A percentile compares a stretch with the other conserved stretches of the same genome.
Evolutionary conservation across 2,888 invertebrate genomes (phyloP).

Genomic region (Drosophila buzzatii): DNA sequence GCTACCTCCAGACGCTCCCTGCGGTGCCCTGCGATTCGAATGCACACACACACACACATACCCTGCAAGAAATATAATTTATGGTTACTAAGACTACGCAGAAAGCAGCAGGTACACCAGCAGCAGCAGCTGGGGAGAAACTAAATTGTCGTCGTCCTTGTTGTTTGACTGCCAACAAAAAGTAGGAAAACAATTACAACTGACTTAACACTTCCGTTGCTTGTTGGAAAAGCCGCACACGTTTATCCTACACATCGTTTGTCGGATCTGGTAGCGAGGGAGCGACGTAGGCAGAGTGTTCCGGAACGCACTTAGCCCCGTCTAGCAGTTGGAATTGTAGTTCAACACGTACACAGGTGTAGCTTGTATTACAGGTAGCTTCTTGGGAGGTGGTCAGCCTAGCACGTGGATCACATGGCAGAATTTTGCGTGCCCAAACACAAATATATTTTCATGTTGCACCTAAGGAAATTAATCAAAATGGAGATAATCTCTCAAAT

Average conservation of each 20-base stretch:
- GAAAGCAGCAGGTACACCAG: slow-evolving; percentile 11
- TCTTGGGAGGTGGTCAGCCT: slow-evolving; percentile 11
- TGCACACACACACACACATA: slow-evolving; percentile 19
- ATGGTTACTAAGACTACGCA: slow-evolving; percentile 64
- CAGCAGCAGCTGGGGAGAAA: slow-evolving; percentile 33
- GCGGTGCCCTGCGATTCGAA: neutral
- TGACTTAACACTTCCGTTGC: slow-evolving; percentile 81
- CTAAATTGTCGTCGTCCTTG: slow-evolving; percentile 69
- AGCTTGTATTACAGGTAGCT: slow-evolving; percentile 12
- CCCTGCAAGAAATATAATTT: slow-evolving; percentile 66
- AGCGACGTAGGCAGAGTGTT: slow-evolving; percentile 1
- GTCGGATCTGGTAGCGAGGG: neutral
- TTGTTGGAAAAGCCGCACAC: slow-evolving; percentile 73
- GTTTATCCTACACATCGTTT: slow-evolving; percentile 45
- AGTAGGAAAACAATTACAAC: slow-evolving; percentile 77
- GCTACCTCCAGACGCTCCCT: slow-evolving; percentile 13
- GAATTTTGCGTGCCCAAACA: too few relatives aligned
- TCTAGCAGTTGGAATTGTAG: slow-evolving; percentile 71
- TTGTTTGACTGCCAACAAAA: slow-evolving; percentile 47
- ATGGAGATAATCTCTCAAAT: neutral
- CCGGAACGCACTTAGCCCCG: slow-evolving; percentile 60
- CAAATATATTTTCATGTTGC: too few relatives aligned
- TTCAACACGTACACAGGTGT: slow-evolving; percentile 68
- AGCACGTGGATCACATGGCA: neutral
- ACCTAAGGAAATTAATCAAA: neutral